These are phyloP conservation scores for Raphicerus campestris DNA, from an alignment of 2,113 vertebrate species.

Conservation along the genomic window DNA sequence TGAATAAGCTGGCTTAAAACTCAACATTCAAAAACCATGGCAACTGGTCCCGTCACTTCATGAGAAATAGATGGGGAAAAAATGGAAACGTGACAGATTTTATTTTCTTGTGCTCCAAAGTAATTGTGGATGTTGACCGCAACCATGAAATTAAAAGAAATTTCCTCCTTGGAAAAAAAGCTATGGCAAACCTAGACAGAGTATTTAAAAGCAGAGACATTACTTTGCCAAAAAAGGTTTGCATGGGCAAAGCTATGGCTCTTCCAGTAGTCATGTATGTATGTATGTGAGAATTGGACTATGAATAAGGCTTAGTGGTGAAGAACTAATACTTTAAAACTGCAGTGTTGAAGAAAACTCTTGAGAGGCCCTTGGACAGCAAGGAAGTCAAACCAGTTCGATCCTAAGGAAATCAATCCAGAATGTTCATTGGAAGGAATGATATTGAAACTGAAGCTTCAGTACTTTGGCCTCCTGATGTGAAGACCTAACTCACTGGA, in stretches of 20 bases:
- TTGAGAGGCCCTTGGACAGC: neutral
- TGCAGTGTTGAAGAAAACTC: neutral
- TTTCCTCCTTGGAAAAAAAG: neutral
- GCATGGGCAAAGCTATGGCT: neutral
- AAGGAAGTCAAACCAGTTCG: neutral
- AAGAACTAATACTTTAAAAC: neutral
- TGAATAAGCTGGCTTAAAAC: neutral
- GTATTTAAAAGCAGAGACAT: neutral
- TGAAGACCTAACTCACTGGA: neutral
- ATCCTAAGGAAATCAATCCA: neutral
- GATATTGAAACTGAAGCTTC: neutral
- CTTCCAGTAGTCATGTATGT: neutral
- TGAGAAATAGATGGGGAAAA: neutral
- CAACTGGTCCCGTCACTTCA: neutral
- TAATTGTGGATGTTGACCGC: neutral
- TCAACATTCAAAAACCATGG: neutral
- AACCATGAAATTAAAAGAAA: neutral
- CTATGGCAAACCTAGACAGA: neutral
- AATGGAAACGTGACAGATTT: neutral
- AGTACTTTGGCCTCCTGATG: neutral
- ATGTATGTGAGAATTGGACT: neutral
- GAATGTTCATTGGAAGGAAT: neutral
- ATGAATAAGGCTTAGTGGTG: fast-evolving
- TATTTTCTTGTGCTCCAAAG: neutral
- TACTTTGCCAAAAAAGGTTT: neutral